Conservation (phyloP, 2,888 invertebrate species). For the Stegana nigrithorax region DNA sequence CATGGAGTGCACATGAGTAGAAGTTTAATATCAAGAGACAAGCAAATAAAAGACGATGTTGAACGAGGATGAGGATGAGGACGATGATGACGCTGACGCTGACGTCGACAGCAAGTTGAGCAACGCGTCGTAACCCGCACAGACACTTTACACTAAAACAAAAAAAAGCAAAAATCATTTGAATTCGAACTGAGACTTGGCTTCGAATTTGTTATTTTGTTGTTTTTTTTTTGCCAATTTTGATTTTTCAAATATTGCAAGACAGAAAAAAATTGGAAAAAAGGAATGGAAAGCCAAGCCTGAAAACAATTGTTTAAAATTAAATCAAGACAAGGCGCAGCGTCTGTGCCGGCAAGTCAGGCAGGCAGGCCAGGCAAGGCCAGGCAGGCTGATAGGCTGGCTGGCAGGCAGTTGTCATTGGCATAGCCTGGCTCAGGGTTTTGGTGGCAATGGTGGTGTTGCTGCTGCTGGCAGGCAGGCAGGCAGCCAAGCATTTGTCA, state of each 20-base stretch:
- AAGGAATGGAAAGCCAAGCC: too few species aligned
- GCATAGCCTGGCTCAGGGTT: conserved; percentile 23
- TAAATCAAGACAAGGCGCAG: conserved; percentile 5
- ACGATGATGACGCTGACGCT: too few species aligned
- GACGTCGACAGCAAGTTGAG: too few species aligned
- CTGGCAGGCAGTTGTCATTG: neutral
- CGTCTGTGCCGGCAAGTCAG: neutral
- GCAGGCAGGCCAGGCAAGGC: neutral
- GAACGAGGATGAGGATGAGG: neutral
- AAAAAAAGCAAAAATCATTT: conserved; percentile 10
- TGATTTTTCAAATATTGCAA: neutral
- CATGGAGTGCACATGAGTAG: conserved; percentile 7
- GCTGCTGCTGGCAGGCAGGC: too few species aligned
- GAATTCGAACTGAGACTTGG: conserved; percentile 5
- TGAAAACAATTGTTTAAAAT: conserved; percentile 2
- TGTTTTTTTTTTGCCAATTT: neutral
- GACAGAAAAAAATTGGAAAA: neutral
- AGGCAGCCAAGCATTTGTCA: too few species aligned
- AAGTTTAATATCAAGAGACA: neutral
- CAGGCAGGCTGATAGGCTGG: conserved; percentile 18
- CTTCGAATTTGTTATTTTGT: neutral
- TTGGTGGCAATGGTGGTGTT: too few species aligned
- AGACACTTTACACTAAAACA: neutral
- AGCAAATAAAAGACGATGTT: conserved; percentile 6
- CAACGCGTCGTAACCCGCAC: neutral